Evolutionary conservation across 2,797 vertebrate genomes (phyloP).

Genomic region (Hoplostethus atlanticus): DNA sequence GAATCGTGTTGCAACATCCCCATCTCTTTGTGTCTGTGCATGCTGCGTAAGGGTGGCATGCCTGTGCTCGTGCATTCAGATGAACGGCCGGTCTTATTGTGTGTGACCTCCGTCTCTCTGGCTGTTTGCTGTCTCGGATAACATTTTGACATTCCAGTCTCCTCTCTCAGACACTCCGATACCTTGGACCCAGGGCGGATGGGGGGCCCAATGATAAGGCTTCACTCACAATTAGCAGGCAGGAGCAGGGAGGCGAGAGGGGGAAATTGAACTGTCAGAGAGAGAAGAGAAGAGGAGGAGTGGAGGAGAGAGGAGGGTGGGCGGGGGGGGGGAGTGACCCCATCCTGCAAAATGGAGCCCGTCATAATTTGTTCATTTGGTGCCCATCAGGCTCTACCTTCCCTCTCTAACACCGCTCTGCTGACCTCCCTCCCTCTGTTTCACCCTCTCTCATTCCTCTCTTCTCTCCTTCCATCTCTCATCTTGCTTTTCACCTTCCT

Average conservation of each 20-base stretch:
- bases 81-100: conserved; percentile 82
- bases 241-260: conserved; percentile 99
- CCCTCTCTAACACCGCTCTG: conserved; percentile 95
- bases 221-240: conserved; percentile 99
- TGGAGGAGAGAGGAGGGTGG: conserved; percentile 95
- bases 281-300: conserved; percentile 98
- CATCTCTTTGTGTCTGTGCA: not conserved
- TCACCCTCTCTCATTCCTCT: conserved; percentile 86
- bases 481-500: conserved; percentile 59
- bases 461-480: conserved; percentile 36
- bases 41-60: conserved; percentile 16
- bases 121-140: conserved; percentile 91
- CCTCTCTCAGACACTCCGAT: conserved; percentile 88
- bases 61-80: conserved; percentile 63
- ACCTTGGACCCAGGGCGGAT: conserved; percentile 89
- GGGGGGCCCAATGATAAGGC: conserved; percentile 98
- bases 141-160: conserved; percentile 99
- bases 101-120: conserved; percentile 87
- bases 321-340: conserved; percentile 97
- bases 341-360: conserved; percentile 99
- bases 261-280: conserved; percentile 99
- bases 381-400: conserved; percentile 99
- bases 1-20: not conserved
- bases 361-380: conserved; percentile 99
- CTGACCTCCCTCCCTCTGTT: conserved; percentile 83